Evolutionary conservation across 2,888 invertebrate species (phyloP), one percentile per base, ranked within the genome.

Genomic region (Cryptocheilus praepositus): DNA sequence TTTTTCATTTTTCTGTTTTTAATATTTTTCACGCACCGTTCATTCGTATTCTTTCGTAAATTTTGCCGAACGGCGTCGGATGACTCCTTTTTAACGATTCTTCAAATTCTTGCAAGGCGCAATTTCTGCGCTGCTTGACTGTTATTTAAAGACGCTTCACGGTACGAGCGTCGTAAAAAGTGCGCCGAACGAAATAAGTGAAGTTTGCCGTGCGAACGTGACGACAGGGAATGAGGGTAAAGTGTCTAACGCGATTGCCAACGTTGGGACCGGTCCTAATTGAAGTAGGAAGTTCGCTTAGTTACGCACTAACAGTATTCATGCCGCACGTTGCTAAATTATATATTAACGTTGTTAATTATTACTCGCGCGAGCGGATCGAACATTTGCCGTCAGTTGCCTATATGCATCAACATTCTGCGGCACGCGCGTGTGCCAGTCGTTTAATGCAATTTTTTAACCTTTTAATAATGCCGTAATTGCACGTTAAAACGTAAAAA

Each of bases 231-330:
- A 70, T 21, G 58, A 57, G 67, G 25, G 49, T 53, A 53, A 59
- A 56, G 44, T 59, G 49, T 44, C 58, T 70, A 70, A 70, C 56
- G 25, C 18, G 60, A 61, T 70, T 67, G 43, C 60, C 52, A 46
- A 52, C 56, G 44, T 57, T 28, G n/a, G 36, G 49, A 49, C 49
- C 7, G 36, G 43, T 13, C 52, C 49, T 64, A 63, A 70, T 61
- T 54, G 44, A 58, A 67, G 59, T 62, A 53, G 66, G 63, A 60
- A 63, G 49, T 63, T 45, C 70, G 52, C 70, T 66, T 60, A 54
- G 36, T 56, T 53, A 36, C 36, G 36, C 36, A 36, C 36, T 36
- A 36, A 36, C 36, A 11, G 36, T 11, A 36, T 36, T 36, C 36
- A 36, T 36, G 11, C 36, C 36, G 36, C 36, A 36, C 36, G 36